These are phyloP conservation scores for Drosophila nigrodunni DNA, from an alignment of 1,140 invertebrate genomes.

Conservation along the genomic window DNA sequence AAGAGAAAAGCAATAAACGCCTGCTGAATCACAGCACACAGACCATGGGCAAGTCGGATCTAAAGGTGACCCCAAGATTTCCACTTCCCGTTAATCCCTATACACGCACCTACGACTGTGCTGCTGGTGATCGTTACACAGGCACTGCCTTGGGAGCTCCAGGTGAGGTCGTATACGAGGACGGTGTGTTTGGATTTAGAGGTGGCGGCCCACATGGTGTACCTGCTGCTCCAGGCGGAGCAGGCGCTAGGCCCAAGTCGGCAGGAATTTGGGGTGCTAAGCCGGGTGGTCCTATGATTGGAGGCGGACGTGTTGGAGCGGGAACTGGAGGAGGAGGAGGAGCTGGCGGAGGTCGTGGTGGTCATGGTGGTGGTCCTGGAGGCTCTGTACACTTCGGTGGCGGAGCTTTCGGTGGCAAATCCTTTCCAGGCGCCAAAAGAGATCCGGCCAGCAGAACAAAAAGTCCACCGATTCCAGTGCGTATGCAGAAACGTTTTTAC, in stretches of 20 bases:
- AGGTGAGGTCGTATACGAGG: constrained; percentile 54
- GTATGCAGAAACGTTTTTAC: constrained; percentile 12
- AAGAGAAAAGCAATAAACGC: neutral
- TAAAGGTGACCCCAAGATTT: constrained; percentile 10
- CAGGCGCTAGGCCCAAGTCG: constrained; percentile 3
- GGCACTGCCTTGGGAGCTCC: constrained; percentile 56
- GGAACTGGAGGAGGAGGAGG: neutral
- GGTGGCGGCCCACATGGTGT: constrained; percentile 57
- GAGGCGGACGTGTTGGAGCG: constrained; percentile 17
- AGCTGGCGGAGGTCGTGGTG: constrained; percentile 8
- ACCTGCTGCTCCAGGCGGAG: neutral
- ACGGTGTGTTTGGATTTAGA: constrained; percentile 49
- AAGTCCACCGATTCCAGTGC: constrained; percentile 30
- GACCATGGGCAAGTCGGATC: constrained; percentile 37
- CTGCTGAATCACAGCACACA: constrained; percentile 48
- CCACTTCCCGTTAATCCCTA: constrained; percentile 37
- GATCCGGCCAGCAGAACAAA: neutral
- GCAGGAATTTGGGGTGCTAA: constrained; percentile 14
- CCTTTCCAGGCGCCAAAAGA: constrained; percentile 21
- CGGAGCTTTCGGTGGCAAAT: constrained; percentile 9
- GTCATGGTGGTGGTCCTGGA: constrained; percentile 1
- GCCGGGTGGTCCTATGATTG: constrained; percentile 30
- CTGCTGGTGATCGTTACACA: constrained; percentile 58
- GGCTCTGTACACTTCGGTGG: neutral
- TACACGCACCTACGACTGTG: constrained; percentile 52